phyloP scores from a whole-genome alignment of 2,113 vertebrate genomes.

The Morone saxatilis region DNA sequence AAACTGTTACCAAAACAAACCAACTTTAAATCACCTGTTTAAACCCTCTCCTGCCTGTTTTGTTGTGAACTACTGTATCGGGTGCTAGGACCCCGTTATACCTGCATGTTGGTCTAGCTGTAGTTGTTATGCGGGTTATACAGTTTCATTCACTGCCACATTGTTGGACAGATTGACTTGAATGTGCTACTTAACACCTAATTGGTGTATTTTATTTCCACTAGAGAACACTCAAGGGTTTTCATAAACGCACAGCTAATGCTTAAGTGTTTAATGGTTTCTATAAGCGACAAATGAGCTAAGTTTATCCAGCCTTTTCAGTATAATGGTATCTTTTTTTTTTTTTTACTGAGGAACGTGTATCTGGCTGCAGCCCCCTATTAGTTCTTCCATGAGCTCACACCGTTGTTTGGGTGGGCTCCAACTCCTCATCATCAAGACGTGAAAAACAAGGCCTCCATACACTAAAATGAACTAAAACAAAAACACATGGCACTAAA shows the following conservation, averaged over 20 bases:
- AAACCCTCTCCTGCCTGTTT: neutral
- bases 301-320: conserved; percentile 24
- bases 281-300: conserved; percentile 35
- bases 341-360: conserved; percentile 34
- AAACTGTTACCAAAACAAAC: neutral
- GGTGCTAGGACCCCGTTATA: neutral
- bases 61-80: neutral
- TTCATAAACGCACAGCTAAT: conserved; percentile 19
- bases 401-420: conserved; percentile 43
- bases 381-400: conserved; percentile 78
- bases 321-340: conserved; percentile 24
- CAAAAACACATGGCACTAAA: conserved; percentile 55
- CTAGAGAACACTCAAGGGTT: neutral
- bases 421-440: conserved; percentile 46
- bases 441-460: conserved; percentile 42
- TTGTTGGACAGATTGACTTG: conserved; percentile 20
- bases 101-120: neutral
- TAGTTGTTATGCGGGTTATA: neutral
- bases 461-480: conserved; percentile 44
- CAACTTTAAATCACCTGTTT: neutral
- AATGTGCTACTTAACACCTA: conserved; percentile 38
- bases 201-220: conserved; percentile 34
- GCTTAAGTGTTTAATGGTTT: conserved; percentile 33
- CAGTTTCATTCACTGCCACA: conserved; percentile 20
- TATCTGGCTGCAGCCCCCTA: conserved; percentile 34